These are phyloP conservation scores for Enteromius anoplus DNA, from an alignment of 2,797 vertebrate species.

Conservation along the genomic window DNA sequence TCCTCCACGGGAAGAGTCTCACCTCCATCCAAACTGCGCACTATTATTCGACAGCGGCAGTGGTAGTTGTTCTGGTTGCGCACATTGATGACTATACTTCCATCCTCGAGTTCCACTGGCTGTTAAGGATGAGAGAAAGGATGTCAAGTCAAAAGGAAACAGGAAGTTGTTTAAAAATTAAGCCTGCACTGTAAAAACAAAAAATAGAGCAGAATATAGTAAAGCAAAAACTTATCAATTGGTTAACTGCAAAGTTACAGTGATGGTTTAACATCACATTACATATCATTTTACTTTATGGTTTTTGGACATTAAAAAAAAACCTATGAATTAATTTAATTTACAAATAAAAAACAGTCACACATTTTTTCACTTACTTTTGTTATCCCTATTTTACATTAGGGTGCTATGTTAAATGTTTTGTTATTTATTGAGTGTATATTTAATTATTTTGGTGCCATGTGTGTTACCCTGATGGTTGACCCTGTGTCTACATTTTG, in stretches of 20 bases:
- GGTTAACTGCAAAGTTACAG: neutral
- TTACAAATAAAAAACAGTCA: neutral
- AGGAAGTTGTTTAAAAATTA: neutral
- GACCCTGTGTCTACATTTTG: neutral
- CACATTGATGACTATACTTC: conserved; percentile 83
- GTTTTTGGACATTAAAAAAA: no score
- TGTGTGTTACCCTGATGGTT: neutral
- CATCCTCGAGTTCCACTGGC: conserved; percentile 85
- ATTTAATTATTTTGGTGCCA: neutral
- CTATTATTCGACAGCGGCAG: conserved; percentile 85
- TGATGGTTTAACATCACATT: neutral
- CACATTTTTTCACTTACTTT: neutral
- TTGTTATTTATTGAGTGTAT: neutral
- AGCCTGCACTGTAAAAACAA: neutral
- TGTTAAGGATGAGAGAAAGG: conserved; percentile 53
- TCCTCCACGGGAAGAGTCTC: conserved; percentile 77
- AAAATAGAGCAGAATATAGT: neutral
- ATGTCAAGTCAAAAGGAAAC: neutral
- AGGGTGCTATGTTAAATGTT: neutral
- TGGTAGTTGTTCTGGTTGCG: conserved; percentile 89
- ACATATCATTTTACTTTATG: neutral
- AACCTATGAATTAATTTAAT: neutral
- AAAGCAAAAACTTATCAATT: neutral
- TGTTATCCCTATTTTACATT: neutral
- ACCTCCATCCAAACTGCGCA: conserved; percentile 81